These are phyloP conservation scores for Tetragonula carbonaria DNA, from an alignment of 2,888 invertebrate genomes.

Conservation along the genomic window DNA sequence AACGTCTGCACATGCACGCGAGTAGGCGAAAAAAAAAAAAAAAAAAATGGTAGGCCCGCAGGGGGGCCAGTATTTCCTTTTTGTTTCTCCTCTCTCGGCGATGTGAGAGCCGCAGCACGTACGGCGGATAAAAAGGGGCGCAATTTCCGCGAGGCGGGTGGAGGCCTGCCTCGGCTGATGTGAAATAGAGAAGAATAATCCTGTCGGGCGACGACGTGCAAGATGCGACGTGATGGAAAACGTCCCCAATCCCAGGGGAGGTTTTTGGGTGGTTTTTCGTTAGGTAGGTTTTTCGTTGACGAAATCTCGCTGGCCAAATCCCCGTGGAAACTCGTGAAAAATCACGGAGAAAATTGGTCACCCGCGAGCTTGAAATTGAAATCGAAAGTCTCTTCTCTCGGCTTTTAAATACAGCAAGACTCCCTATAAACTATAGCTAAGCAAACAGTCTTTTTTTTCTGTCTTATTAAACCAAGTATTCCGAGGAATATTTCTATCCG, in stretches of 20 bases:
- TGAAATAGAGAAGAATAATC: constrained; percentile 60
- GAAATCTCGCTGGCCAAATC: constrained; percentile 10
- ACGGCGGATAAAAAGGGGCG: constrained; percentile 65
- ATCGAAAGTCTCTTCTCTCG: too few relatives aligned
- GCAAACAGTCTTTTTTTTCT: too few relatives aligned
- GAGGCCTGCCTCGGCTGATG: constrained; percentile 36
- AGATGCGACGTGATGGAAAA: constrained; percentile 49
- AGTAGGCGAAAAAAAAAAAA: constrained; percentile 2
- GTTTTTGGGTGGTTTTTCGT: too few relatives aligned
- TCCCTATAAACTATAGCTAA: too few relatives aligned
- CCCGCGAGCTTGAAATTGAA: too few relatives aligned
- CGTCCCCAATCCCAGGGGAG: background rate
- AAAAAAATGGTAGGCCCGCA: constrained; percentile 47
- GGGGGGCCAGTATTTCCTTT: constrained; percentile 60
- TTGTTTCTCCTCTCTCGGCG: constrained; percentile 46
- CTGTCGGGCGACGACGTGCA: constrained; percentile 50
- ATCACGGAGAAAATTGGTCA: too few relatives aligned
- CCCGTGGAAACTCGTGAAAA: too few relatives aligned
- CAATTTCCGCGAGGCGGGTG: constrained; percentile 65
- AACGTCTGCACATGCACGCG: background rate
- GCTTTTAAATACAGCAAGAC: too few relatives aligned
- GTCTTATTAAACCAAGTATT: too few relatives aligned
- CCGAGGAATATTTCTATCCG: too few relatives aligned
- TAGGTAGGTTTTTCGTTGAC: background rate
- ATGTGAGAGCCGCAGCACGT: constrained; percentile 55